Evolutionary conservation across 2,888 invertebrate species (phyloP).

Genomic region (Sphaerophoria taeniata): DNA sequence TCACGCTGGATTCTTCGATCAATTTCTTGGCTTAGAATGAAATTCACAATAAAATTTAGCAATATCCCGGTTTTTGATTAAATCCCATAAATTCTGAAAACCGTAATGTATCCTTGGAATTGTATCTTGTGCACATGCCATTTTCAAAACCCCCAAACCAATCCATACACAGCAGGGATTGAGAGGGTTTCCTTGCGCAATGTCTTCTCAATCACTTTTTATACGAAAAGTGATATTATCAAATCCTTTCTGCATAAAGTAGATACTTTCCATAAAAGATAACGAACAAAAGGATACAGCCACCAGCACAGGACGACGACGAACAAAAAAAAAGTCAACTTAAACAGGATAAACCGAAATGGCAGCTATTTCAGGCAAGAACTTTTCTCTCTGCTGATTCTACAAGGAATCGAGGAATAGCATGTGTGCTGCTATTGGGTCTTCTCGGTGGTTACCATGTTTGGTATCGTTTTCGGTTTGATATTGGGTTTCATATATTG

Average conservation of each 20-base stretch:
- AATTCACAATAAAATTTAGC: slow-evolving; percentile 69
- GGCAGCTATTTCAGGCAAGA: slow-evolving; percentile 70
- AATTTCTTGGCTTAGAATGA: slow-evolving; percentile 42
- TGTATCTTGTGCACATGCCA: slow-evolving; percentile 31
- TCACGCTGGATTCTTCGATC: slow-evolving; percentile 50
- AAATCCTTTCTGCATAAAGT: slow-evolving; percentile 53
- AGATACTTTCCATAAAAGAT: slow-evolving; percentile 52
- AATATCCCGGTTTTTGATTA: slow-evolving; percentile 69
- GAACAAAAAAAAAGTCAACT: too few species aligned
- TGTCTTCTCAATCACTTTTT: slow-evolving; percentile 68
- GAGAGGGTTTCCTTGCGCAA: slow-evolving; percentile 30
- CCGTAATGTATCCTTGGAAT: slow-evolving; percentile 51
- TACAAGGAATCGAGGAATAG: too few species aligned
- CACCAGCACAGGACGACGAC: too few species aligned
- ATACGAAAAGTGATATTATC: slow-evolving; percentile 66
- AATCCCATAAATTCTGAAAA: slow-evolving; percentile 69
- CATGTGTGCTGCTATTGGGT: slow-evolving; percentile 47
- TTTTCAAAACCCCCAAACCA: neutral
- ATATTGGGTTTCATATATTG: slow-evolving; percentile 70
- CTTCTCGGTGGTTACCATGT: slow-evolving; percentile 71
- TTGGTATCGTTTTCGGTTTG: slow-evolving; percentile 74
- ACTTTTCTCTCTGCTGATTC: slow-evolving; percentile 53
- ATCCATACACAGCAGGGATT: too few species aligned
- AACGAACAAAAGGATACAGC: slow-evolving; percentile 11
- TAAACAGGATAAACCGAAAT: slow-evolving; percentile 64